These are phyloP conservation scores for Danionella dracula DNA, from an alignment of 2,797 vertebrate species.

Conservation along the genomic window DNA sequence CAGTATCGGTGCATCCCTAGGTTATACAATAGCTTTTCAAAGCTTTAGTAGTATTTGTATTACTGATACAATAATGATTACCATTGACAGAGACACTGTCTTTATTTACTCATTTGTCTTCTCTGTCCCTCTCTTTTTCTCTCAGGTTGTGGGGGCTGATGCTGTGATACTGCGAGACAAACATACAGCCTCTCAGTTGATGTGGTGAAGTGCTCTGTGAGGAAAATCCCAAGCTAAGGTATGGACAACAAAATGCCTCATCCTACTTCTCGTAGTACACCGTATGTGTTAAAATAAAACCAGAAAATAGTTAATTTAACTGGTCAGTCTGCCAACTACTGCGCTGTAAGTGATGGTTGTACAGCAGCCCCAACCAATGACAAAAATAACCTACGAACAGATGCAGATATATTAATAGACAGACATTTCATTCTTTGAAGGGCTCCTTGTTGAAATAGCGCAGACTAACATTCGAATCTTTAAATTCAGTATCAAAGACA, in stretches of 20 bases:
- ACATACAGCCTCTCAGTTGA: slow-evolving; percentile 68
- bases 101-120: background rate
- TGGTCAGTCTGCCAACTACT: background rate
- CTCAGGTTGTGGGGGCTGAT: slow-evolving; percentile 71
- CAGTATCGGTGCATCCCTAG: no score
- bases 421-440: background rate
- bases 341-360: background rate
- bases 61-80: no score
- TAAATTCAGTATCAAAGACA: background rate
- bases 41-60: no score
- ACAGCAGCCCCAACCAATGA: no score
- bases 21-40: no score
- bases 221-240: slow-evolving; percentile 66
- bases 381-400: background rate
- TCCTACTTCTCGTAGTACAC: background rate
- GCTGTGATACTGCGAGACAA: slow-evolving; percentile 67
- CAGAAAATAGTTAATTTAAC: no score
- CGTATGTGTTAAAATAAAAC: background rate
- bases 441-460: background rate
- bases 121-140: background rate
- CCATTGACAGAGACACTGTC: no score
- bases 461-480: background rate
- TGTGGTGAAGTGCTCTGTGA: slow-evolving; percentile 73
- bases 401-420: slow-evolving; percentile 18
- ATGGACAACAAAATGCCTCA: slow-evolving; percentile 39